Evolutionary conservation across 1,140 invertebrate genomes (phyloP).

Genomic region (Elysia chlorotica): DNA sequence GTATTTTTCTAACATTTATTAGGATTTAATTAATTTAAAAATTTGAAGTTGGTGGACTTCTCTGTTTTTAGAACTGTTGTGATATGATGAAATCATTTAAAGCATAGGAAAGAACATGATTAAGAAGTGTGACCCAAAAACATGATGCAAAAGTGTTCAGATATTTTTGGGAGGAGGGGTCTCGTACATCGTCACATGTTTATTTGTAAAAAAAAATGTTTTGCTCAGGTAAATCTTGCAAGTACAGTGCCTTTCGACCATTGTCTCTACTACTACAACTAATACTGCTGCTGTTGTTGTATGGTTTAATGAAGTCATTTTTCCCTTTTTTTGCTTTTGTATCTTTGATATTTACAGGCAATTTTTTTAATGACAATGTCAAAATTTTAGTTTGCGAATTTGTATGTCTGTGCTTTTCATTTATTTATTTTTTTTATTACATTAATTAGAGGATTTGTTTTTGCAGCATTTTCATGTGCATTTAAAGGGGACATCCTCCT

Average conservation of each 20-base stretch:
- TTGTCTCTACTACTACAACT: too few species aligned
- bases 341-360: neutral
- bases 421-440: slow-evolving; percentile 52
- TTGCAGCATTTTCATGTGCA: slow-evolving; percentile 93
- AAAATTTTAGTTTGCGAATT: neutral
- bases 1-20: neutral
- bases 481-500: slow-evolving; percentile 88
- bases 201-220: too few species aligned
- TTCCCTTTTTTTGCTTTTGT: neutral
- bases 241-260: neutral
- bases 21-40: neutral
- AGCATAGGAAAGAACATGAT: neutral
- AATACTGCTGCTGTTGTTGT: too few species aligned
- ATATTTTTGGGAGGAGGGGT: too few species aligned
- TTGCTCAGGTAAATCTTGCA: too few species aligned
- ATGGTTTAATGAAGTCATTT: neutral
- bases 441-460: too few species aligned
- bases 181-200: too few species aligned
- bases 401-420: neutral
- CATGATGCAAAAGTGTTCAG: too few species aligned
- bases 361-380: neutral
- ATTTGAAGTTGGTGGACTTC: neutral
- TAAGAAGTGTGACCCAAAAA: neutral
- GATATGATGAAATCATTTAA: neutral
- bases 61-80: neutral